These are phyloP conservation scores for Anoura caudifer DNA, from an alignment of 2,113 vertebrate genomes.

Conservation along the genomic window DNA sequence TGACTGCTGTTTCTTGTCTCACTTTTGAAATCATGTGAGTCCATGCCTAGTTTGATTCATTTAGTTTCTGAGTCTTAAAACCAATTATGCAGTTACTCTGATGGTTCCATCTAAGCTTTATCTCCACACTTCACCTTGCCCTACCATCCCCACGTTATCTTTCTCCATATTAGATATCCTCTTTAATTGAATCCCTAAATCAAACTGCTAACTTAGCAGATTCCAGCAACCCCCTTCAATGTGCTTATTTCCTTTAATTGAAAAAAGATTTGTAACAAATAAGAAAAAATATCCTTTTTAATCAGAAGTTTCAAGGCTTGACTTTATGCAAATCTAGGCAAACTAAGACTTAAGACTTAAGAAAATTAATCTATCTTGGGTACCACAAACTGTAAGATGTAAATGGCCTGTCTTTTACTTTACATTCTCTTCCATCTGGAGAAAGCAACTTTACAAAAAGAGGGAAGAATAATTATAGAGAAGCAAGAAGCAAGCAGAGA, in stretches of 20 bases:
- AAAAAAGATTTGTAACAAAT: constrained; percentile 6
- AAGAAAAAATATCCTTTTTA: not conserved
- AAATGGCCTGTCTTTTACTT: not conserved
- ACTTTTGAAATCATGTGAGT: not conserved
- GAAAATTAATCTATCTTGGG: not conserved
- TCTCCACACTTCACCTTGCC: not conserved
- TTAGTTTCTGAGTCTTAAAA: constrained; percentile 29
- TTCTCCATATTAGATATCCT: not conserved
- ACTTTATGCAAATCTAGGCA: constrained; percentile 16
- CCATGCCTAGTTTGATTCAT: not conserved
- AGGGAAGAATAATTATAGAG: not conserved
- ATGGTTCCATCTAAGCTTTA: not conserved
- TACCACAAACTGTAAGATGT: not conserved
- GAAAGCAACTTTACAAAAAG: not conserved
- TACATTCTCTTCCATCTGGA: not conserved
- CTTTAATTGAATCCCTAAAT: not conserved
- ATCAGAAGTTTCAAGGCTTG: not conserved
- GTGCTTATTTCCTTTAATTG: not conserved
- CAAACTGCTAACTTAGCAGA: constrained; percentile 1
- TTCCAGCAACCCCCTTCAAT: not conserved
- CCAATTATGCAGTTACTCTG: not conserved
- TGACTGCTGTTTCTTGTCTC: not conserved
- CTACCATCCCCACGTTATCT: not conserved
- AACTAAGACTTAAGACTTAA: not conserved
- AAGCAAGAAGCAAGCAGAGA: not conserved